Conservation (phyloP, 1,140 invertebrate species). For the Onthophagus taurus region DNA sequence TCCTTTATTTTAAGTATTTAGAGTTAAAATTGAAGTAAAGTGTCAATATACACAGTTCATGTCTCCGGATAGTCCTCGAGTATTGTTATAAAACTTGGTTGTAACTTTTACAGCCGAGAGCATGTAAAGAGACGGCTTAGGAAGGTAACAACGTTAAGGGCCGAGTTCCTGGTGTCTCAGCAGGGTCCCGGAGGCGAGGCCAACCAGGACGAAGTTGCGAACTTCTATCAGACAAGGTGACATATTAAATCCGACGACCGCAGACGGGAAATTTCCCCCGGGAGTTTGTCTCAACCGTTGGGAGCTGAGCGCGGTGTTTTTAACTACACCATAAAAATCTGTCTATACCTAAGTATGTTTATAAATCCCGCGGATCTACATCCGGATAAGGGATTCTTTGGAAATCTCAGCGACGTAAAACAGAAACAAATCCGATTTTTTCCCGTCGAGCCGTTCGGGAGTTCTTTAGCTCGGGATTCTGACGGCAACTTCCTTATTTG, state of each 20-base stretch:
- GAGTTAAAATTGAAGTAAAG: too few relatives aligned
- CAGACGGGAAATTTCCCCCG: conserved; percentile 19
- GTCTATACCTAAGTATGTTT: conserved; percentile 15
- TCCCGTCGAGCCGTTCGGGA: conserved; percentile 2
- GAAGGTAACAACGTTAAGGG: too few relatives aligned
- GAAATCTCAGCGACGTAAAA: conserved; percentile 12
- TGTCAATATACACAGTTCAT: too few relatives aligned
- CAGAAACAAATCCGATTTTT: conserved; percentile 13
- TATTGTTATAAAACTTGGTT: too few relatives aligned
- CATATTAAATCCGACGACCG: conserved; percentile 22
- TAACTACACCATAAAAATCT: conserved; percentile 17
- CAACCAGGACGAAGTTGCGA: conserved; percentile 18
- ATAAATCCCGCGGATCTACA: conserved; percentile 13
- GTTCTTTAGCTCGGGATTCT: conserved; percentile 5
- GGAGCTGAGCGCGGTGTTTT: conserved; percentile 15
- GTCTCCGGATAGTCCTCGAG: too few relatives aligned
- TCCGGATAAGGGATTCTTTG: conserved; percentile 12
- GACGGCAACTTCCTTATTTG: conserved; percentile 7
- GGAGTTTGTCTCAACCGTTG: conserved; percentile 13
- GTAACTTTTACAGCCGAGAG: too few relatives aligned
- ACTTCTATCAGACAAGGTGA: conserved; percentile 21
- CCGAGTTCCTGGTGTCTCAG: too few relatives aligned
- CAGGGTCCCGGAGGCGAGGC: too few relatives aligned
- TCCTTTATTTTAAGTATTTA: too few relatives aligned
- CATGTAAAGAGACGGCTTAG: too few relatives aligned